Evolutionary conservation across 2,888 invertebrate genomes (phyloP).

Genomic region (Pandemis heparana): DNA sequence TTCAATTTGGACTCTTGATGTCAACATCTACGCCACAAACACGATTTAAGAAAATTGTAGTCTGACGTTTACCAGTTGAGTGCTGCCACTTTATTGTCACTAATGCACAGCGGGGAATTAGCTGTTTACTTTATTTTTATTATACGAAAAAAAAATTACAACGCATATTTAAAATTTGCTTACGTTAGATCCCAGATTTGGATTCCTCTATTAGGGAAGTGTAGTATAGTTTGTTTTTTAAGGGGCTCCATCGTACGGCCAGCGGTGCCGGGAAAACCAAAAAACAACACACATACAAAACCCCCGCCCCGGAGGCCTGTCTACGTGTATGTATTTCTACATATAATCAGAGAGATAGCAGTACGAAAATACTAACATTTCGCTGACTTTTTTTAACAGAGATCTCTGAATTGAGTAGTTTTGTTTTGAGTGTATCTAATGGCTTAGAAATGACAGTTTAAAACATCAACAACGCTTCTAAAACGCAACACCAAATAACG

Average conservation of each 20-base stretch:
- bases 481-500: no score
- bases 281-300: constrained; percentile 12
- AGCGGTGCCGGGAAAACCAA: constrained; percentile 18
- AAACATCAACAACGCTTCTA: no score
- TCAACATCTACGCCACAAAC: not conserved
- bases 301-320: constrained; percentile 22
- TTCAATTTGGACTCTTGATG: no score
- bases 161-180: no score
- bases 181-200: not conserved
- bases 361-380: not conserved
- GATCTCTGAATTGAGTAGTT: not conserved
- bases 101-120: not conserved
- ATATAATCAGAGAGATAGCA: not conserved
- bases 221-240: constrained; percentile 27
- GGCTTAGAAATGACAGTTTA: no score
- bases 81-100: not conserved
- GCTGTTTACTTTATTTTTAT: not conserved
- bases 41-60: not conserved
- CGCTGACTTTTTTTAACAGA: not conserved
- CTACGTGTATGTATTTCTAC: constrained; percentile 36
- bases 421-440: no score
- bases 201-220: constrained; percentile 2
- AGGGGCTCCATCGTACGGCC: constrained; percentile 24
- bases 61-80: not conserved
- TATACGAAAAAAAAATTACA: no score